These are phyloP conservation scores for Liolophura sinensis DNA, from an alignment of 1,140 invertebrate species.

Conservation along the genomic window DNA sequence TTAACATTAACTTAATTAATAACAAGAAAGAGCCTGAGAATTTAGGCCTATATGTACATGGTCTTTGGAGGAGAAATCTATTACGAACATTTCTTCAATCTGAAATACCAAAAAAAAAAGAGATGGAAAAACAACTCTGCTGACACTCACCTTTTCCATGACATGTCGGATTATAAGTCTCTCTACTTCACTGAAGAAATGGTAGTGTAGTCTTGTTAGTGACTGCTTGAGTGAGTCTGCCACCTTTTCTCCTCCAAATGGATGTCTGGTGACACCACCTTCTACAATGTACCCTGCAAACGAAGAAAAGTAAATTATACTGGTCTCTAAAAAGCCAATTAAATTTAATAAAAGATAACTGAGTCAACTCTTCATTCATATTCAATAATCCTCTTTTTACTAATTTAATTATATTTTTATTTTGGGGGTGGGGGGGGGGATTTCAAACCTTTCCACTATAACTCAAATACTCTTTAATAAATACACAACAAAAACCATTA, in stretches of 20 bases:
- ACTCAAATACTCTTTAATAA: too few relatives aligned
- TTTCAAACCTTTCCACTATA: too few relatives aligned
- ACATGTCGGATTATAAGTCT: slow-evolving; percentile 56
- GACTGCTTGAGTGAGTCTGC: slow-evolving; percentile 58
- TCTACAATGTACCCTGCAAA: slow-evolving; percentile 62
- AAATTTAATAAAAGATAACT: background rate
- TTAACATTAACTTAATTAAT: too few relatives aligned
- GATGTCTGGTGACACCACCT: slow-evolving; percentile 60
- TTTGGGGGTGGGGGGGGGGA: too few relatives aligned
- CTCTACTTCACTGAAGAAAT: slow-evolving; percentile 55
- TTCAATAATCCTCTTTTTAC: too few relatives aligned
- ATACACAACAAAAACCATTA: too few relatives aligned
- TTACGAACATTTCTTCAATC: background rate
- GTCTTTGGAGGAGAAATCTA: too few relatives aligned
- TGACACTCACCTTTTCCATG: slow-evolving; percentile 56
- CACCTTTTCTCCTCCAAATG: slow-evolving; percentile 65
- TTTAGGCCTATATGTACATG: too few relatives aligned
- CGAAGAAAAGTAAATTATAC: too few relatives aligned
- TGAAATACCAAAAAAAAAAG: background rate
- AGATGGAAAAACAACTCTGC: background rate
- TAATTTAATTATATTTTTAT: too few relatives aligned
- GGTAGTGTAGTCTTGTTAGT: slow-evolving; percentile 48
- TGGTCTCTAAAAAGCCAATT: background rate
- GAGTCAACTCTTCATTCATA: too few relatives aligned
- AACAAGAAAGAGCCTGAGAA: too few relatives aligned